Base-by-base conservation (phyloP, 2,113 vertebrate genomes). In the Taurulus bubalis region DNA sequence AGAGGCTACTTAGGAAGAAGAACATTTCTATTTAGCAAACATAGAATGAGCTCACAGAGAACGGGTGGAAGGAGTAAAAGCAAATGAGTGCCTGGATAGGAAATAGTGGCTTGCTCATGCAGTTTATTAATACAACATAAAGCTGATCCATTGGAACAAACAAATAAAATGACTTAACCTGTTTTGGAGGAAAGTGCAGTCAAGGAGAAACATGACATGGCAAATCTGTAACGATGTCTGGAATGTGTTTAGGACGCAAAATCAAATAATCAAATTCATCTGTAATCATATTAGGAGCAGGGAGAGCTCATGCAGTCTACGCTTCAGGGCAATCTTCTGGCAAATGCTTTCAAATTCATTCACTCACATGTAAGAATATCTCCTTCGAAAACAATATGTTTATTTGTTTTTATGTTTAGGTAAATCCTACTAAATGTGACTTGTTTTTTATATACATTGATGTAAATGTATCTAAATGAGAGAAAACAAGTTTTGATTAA, bases 171-270 rank as follows among this genome's bases (percentile, higher is more conserved):
- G 68, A 86, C 79, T 77, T 85, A 71, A 87, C 64, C 34, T 42
- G 56, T 87, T 79, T 82, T 82, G 16, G 10, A 26, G 12, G 24
- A 75, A 72, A 77, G 80, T 75, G 69, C 45, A 60, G 14, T 80
- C 65, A 53, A 69, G 66, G 66, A 78, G 18, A 85, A 68, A 64
- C 34, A 84, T 81, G 73, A 83, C 75, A 77, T 24, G 14, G 66
- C 24, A 69, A 69, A 84, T 80, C 11, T 66, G 67, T 58, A 59
- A 85, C 63, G 68, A 82, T 79, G 82, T 78, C 71, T 86, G 79
- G 65, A 85, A 83, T 86, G 28, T 86, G 78, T 89, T 89, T 87
- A 83, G 62, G 47, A 69, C 8, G 9, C 58, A 32, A 71, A 82
- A 85, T 87, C 30, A 79, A 83, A 83, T 83, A 53, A 90, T 79